phyloP scores from a whole-genome alignment of 2,113 vertebrate genomes.

The Brachyhypopomus occidentalis region DNA sequence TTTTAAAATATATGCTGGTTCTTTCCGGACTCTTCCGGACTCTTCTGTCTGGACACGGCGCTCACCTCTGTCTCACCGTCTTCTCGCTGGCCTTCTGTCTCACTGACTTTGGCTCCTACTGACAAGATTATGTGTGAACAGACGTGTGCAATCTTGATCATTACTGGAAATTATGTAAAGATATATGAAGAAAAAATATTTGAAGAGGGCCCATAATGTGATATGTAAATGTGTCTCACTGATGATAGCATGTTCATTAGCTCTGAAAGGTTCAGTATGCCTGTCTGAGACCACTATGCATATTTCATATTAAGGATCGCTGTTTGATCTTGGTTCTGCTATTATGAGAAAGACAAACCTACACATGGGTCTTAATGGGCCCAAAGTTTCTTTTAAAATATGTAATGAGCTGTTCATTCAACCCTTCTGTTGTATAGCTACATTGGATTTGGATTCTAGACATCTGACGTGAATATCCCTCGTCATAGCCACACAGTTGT shows the following conservation, averaged over 20 bases:
- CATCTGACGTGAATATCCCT: not conserved
- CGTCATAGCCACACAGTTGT: not conserved
- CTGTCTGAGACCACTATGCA: conserved; percentile 7
- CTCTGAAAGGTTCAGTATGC: conserved; percentile 1
- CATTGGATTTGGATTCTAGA: conserved; percentile 1
- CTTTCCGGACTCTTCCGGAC: conserved; percentile 27
- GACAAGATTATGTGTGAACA: not conserved
- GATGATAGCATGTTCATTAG: conserved; percentile 21
- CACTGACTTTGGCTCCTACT: conserved; percentile 7
- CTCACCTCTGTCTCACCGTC: not conserved
- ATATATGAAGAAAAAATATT: not conserved
- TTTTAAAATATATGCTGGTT: conserved; percentile 20
- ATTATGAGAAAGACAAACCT: too few relatives aligned
- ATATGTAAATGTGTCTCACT: not conserved
- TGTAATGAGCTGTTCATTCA: not conserved
- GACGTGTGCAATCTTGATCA: not conserved
- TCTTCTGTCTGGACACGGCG: conserved; percentile 15
- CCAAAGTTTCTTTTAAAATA: not conserved
- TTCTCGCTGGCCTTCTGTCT: not conserved
- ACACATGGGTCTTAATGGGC: too few relatives aligned
- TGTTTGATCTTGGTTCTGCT: not conserved
- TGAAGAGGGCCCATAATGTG: conserved; percentile 4
- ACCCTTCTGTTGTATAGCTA: not conserved
- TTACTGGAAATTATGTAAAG: not conserved
- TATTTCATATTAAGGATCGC: not conserved